Percentiles rank a stretch among this genome's conserved stretches.
Evolutionary conservation across 2,888 invertebrate genomes (phyloP).

Genomic region (Shargacucullia verbasci): DNA sequence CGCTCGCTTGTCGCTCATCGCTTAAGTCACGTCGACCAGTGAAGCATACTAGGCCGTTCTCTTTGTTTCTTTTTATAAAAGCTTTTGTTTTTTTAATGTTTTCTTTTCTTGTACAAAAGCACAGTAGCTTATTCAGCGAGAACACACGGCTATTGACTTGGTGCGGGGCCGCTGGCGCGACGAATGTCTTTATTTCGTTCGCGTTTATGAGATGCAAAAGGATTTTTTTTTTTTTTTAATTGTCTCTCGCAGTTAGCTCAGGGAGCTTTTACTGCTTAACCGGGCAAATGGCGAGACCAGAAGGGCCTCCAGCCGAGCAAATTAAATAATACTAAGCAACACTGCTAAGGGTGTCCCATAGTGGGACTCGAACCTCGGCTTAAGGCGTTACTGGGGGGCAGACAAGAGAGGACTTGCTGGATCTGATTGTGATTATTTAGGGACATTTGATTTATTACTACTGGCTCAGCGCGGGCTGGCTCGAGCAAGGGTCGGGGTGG

Average conservation of each 20-base stretch:
- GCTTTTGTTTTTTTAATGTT: constrained; percentile 60
- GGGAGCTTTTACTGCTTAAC: too few relatives aligned
- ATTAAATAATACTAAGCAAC: too few relatives aligned
- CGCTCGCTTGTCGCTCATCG: constrained; percentile 31
- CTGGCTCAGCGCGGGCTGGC: too few relatives aligned
- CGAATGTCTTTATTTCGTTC: constrained; percentile 12
- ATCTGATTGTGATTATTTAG: too few relatives aligned
- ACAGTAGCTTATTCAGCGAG: constrained; percentile 41
- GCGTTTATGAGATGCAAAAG: constrained; percentile 7
- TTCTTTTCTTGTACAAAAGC: constrained; percentile 55
- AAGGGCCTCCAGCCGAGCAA: too few relatives aligned
- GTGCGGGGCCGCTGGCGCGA: constrained; percentile 19
- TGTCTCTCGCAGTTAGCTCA: background rate
- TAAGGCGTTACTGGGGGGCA: too few relatives aligned
- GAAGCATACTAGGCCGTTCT: constrained; percentile 47
- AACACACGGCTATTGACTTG: constrained; percentile 33
- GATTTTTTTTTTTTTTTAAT: background rate
- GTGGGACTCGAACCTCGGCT: too few relatives aligned
- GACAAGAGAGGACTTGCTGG: too few relatives aligned
- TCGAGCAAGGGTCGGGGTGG: too few relatives aligned
- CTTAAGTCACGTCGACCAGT: constrained; percentile 19
- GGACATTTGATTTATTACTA: too few relatives aligned
- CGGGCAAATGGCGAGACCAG: too few relatives aligned
- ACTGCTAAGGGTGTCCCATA: too few relatives aligned
- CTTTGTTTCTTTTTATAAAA: constrained; percentile 51